Conservation (phyloP, 1,140 invertebrate species). For the Psix sp. region DNA sequence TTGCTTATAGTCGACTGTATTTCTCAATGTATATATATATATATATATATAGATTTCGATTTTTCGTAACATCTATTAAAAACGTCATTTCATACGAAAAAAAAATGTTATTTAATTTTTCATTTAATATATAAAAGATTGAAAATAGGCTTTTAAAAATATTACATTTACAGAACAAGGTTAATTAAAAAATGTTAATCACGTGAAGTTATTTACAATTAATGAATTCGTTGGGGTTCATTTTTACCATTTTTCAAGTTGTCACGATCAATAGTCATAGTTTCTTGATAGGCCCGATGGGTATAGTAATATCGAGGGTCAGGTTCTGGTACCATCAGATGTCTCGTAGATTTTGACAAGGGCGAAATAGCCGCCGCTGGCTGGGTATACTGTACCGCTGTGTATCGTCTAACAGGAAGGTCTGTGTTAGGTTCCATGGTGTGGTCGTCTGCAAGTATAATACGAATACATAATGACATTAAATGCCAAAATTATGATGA, state of each 20-base stretch:
- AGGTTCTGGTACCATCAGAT: slow-evolving; percentile 84
- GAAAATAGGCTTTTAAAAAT: too few species aligned
- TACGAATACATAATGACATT: too few species aligned
- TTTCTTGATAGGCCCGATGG: slow-evolving; percentile 79
- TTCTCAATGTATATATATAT: too few species aligned
- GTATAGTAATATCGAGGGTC: slow-evolving; percentile 84
- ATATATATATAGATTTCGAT: too few species aligned
- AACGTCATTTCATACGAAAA: too few species aligned
- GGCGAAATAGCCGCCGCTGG: slow-evolving; percentile 86
- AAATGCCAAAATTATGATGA: slow-evolving; percentile 59
- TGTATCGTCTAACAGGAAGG: slow-evolving; percentile 84
- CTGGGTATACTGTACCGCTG: slow-evolving; percentile 87
- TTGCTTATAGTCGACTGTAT: slow-evolving; percentile 42
- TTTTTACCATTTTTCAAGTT: slow-evolving; percentile 76
- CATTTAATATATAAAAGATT: too few species aligned
- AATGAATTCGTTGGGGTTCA: too few species aligned
- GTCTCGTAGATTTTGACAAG: slow-evolving; percentile 87
- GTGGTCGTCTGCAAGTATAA: slow-evolving; percentile 74
- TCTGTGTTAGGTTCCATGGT: slow-evolving; percentile 82
- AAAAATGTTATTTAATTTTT: too few species aligned
- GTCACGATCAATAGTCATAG: slow-evolving; percentile 79
- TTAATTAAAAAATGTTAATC: too few species aligned
- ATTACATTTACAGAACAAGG: too few species aligned
- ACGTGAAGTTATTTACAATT: too few species aligned
- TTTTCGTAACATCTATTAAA: too few species aligned